Percentiles rank a stretch among this genome's conserved stretches.
Evolutionary conservation across 2,888 invertebrate species (phyloP).

Genomic region (Augochlorella aurata): DNA sequence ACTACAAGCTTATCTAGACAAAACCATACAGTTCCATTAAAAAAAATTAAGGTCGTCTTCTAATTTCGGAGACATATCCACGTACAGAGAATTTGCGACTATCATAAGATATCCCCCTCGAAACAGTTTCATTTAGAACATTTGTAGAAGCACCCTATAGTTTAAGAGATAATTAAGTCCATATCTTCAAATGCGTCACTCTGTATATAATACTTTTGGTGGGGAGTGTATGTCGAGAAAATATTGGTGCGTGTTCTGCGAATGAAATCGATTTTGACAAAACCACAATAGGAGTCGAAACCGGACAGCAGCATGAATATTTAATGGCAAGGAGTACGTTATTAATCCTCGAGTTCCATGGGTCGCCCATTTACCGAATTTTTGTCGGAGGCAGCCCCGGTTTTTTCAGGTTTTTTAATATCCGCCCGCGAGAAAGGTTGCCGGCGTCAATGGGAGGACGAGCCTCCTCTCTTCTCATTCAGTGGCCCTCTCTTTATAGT

Average conservation of each 20-base stretch:
- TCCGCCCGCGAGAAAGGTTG: slow-evolving; percentile 55
- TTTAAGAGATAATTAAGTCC: no score
- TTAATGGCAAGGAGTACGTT: neutral
- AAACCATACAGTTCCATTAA: no score
- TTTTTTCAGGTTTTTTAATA: slow-evolving; percentile 64
- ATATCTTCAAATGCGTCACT: no score
- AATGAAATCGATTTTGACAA: neutral
- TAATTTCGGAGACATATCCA: no score
- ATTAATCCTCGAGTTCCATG: neutral
- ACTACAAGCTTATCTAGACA: no score
- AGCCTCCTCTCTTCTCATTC: slow-evolving; percentile 38
- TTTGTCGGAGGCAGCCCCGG: neutral
- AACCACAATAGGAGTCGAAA: neutral
- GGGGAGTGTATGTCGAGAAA: neutral
- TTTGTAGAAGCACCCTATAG: no score
- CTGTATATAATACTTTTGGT: no score
- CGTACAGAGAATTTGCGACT: no score
- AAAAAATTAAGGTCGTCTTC: no score
- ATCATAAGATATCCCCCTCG: no score
- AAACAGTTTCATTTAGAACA: no score
- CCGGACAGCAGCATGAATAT: neutral
- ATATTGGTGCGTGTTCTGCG: neutral
- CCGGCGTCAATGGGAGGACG: slow-evolving; percentile 64
- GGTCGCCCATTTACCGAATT: neutral
- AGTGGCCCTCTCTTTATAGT: slow-evolving; percentile 24